Base-by-base conservation (phyloP, 2,888 invertebrate species). In the Drosophila infuscata region DNA sequence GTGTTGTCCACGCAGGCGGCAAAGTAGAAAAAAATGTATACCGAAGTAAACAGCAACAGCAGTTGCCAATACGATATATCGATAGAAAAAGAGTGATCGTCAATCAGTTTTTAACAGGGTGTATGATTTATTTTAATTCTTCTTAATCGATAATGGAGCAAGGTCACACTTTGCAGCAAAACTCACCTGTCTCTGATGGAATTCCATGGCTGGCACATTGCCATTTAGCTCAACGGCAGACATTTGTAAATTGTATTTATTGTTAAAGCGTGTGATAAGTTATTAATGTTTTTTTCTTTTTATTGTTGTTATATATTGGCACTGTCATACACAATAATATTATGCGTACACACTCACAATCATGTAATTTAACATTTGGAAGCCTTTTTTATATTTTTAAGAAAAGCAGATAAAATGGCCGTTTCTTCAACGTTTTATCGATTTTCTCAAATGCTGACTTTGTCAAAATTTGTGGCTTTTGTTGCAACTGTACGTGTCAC, bases 121-220 rank as follows among this genome's bases (percentile, higher is more conserved):
- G 25, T 25, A 25, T 25, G 25, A 25, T 25, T 41, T 41, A n/a
- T 11, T 41, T 11, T n/a, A n/a, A 9, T n/a, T 41, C n/a, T 11
- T 41, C 1, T 9, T 41, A 41, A n/a, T n/a, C 41, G 9, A n/a
- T 12, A n/a, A n/a, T n/a, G n/a, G 41, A 43, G 11, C n/a, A 11
- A 1, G 15, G 7, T 25, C 7, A 15, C 46, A 25, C 46, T 25
- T 15, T 25, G 15, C 46, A 46, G 25, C 15, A 46, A 46, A 46
- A 84, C 89, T 91, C 66, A 91, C 91, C 92, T 91, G 88, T 79
- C 83, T 82, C 70, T 89, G 90, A 75, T 87, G 91, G 74, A 91
- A 91, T 73, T 91, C 92, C 88, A 91, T 83, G 48, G 77, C 79
- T 46, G 91, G 83, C 74, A 84, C 82, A 76, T 82, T 81, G 73